A percentile compares a stretch with the other conserved stretches of the same genome.
These are phyloP conservation scores for Ips nitidus DNA, from an alignment of 1,140 invertebrate species.

Conservation along the genomic window DNA sequence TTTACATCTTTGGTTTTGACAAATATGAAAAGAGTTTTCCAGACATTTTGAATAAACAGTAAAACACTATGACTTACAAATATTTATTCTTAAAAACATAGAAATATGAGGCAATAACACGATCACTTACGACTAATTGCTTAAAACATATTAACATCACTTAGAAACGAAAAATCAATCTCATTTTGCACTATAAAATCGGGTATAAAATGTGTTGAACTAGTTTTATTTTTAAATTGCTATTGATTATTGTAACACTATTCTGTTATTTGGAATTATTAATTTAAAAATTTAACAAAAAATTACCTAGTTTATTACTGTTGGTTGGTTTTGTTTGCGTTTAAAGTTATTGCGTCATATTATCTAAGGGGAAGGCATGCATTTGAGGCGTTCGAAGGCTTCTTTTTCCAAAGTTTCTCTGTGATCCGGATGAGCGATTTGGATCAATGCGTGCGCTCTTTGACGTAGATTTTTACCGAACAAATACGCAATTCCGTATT, in stretches of 20 bases:
- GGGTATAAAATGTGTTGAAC: neutral
- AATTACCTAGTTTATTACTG: no score
- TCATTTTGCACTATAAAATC: neutral
- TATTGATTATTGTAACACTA: no score
- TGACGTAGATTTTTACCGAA: constrained; percentile 90
- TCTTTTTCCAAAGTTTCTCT: constrained; percentile 83
- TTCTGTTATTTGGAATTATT: no score
- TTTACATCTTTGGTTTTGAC: no score
- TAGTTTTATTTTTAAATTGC: neutral
- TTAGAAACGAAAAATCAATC: neutral
- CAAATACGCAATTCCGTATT: constrained; percentile 86
- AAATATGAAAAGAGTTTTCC: no score
- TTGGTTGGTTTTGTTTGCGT: no score
- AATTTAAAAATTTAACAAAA: no score
- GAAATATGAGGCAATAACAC: constrained; percentile 24
- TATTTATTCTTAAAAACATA: constrained; percentile 22
- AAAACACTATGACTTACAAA: neutral
- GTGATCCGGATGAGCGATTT: constrained; percentile 88
- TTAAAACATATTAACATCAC: constrained; percentile 11
- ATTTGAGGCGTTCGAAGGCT: constrained; percentile 84
- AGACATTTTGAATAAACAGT: no score
- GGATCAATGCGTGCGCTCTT: constrained; percentile 85
- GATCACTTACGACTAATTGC: neutral
- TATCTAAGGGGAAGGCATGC: constrained; percentile 68
- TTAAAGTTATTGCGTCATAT: no score